phyloP scores from a whole-genome alignment of 2,888 invertebrate genomes.

The Scaptodrosophila latifasciaeformis region DNA sequence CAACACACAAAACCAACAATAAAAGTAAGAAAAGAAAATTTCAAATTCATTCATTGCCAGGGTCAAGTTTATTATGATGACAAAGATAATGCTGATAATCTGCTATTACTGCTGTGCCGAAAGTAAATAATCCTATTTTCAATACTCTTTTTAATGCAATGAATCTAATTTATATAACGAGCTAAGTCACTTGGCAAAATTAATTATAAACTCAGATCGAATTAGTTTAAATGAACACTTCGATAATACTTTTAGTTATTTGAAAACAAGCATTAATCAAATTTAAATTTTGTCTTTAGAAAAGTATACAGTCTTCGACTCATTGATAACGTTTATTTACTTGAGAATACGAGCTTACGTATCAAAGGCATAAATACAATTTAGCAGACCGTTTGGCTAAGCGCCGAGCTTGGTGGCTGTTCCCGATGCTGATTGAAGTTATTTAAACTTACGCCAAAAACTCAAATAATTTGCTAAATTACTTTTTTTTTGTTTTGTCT shows the following conservation, averaged over 20 bases:
- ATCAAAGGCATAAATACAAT: constrained; percentile 45
- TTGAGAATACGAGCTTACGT: constrained; percentile 26
- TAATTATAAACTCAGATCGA: no score
- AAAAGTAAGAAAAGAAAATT: constrained; percentile 25
- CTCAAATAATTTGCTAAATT: constrained; percentile 65
- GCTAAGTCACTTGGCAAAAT: no score
- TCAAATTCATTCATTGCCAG: constrained; percentile 52
- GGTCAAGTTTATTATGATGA: constrained; percentile 40
- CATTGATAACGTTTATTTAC: constrained; percentile 30
- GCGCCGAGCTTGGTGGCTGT: neutral
- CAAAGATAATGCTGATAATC: constrained; percentile 32
- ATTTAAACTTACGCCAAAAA: constrained; percentile 59
- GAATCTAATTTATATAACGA: no score
- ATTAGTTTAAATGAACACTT: no score
- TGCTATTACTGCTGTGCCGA: no score
- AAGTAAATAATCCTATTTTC: no score
- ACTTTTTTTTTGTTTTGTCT: constrained; percentile 49
- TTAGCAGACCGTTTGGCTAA: constrained; percentile 17
- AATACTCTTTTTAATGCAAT: no score
- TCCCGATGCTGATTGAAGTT: constrained; percentile 53
- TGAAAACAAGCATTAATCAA: no score
- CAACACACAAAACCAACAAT: neutral
- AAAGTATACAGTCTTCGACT: no score
- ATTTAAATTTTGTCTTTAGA: no score
- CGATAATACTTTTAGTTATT: no score